Percentiles rank a stretch among this genome's conserved stretches.
Evolutionary conservation across 2,888 invertebrate genomes (phyloP).

Genomic region (Agonopterix arenella): DNA sequence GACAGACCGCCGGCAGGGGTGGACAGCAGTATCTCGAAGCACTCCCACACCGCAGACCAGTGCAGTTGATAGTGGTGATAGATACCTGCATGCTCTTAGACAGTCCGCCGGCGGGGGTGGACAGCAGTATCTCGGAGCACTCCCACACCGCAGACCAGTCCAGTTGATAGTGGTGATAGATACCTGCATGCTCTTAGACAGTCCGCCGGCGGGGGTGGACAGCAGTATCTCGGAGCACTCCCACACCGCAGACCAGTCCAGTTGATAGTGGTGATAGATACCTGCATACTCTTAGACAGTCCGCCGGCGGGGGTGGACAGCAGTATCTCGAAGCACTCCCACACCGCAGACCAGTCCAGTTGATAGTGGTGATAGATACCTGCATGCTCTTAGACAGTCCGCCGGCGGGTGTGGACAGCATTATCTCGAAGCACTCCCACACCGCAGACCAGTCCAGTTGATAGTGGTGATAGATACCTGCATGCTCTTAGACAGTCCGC

Average conservation of each 20-base stretch:
- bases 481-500: constrained; percentile 80
- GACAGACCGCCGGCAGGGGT: constrained; percentile 82
- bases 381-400: constrained; percentile 83
- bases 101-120: constrained; percentile 43
- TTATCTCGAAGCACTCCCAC: constrained; percentile 89
- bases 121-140: constrained; percentile 82
- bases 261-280: constrained; percentile 54
- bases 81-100: constrained; percentile 83
- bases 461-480: constrained; percentile 54
- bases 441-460: constrained; percentile 91
- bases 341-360: constrained; percentile 91
- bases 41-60: constrained; percentile 91
- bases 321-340: constrained; percentile 89
- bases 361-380: constrained; percentile 53
- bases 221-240: constrained; percentile 89
- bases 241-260: constrained; percentile 91
- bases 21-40: constrained; percentile 86
- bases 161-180: constrained; percentile 61
- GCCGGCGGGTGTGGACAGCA: constrained; percentile 73
- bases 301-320: constrained; percentile 81
- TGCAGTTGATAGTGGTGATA: constrained; percentile 79
- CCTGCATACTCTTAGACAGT: constrained; percentile 86
- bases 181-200: constrained; percentile 87
- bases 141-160: constrained; percentile 93
- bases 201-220: constrained; percentile 80